These are phyloP conservation scores for Atethmia centrago DNA, from an alignment of 2,888 invertebrate species.

Conservation along the genomic window DNA sequence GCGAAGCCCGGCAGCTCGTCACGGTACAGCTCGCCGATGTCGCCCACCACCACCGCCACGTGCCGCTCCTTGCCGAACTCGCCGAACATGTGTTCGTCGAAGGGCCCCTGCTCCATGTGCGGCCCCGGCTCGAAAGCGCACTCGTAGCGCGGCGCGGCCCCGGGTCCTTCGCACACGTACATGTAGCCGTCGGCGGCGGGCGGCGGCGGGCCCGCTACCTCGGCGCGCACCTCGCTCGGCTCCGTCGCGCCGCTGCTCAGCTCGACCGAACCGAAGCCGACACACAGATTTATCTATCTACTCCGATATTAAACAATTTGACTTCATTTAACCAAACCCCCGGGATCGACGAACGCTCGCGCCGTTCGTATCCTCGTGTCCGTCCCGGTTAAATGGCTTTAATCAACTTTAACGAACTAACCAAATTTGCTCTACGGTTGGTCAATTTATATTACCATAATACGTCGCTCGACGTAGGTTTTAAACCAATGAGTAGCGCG, in stretches of 20 bases:
- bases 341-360: slow-evolving; percentile 88
- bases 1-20: slow-evolving; percentile 85
- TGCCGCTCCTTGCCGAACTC: slow-evolving; percentile 92
- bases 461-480: slow-evolving; percentile 76
- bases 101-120: slow-evolving; percentile 92
- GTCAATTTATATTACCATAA: slow-evolving; percentile 91
- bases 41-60: slow-evolving; percentile 87
- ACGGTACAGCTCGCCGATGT: slow-evolving; percentile 88
- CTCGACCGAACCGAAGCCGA: slow-evolving; percentile 71
- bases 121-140: slow-evolving; percentile 82
- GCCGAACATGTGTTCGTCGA: slow-evolving; percentile 95
- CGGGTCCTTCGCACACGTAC: slow-evolving; percentile 86
- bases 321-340: slow-evolving; percentile 86
- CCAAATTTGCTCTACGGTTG: slow-evolving; percentile 90
- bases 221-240: slow-evolving; percentile 86
- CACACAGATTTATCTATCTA: slow-evolving; percentile 79
- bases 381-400: slow-evolving; percentile 91
- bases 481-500: slow-evolving; percentile 83
- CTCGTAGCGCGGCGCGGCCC: slow-evolving; percentile 83
- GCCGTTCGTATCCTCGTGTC: slow-evolving; percentile 88
- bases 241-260: slow-evolving; percentile 80
- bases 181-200: slow-evolving; percentile 87
- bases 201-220: slow-evolving; percentile 88
- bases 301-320: slow-evolving; percentile 88
- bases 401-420: slow-evolving; percentile 91